phyloP scores from a whole-genome alignment of 2,888 invertebrate species.

The Pterostichus madidus region DNA sequence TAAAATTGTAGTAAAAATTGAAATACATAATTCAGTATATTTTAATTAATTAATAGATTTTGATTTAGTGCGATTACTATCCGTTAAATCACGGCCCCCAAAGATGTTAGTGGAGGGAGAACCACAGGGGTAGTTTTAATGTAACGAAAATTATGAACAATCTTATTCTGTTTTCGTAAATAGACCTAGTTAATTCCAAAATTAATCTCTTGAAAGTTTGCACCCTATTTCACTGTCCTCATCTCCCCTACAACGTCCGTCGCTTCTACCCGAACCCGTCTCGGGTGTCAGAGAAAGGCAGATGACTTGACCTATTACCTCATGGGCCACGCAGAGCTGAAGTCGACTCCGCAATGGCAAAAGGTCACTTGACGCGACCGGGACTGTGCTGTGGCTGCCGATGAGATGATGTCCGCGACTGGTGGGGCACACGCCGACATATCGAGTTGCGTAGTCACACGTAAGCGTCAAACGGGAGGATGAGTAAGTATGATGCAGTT shows the following conservation, averaged over 20 bases:
- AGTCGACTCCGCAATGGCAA: conserved; percentile 37
- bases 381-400: neutral
- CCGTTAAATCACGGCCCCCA: too few relatives aligned
- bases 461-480: neutral
- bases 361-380: conserved; percentile 70
- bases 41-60: too few relatives aligned
- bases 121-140: too few relatives aligned
- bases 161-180: too few relatives aligned
- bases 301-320: conserved; percentile 71
- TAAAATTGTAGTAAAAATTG: too few relatives aligned
- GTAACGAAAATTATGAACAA: too few relatives aligned
- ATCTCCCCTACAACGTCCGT: conserved; percentile 12
- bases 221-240: too few relatives aligned
- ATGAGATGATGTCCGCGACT: conserved; percentile 17
- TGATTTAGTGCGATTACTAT: too few relatives aligned
- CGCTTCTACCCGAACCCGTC: conserved; percentile 8
- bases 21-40: too few relatives aligned
- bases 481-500: conserved; percentile 42
- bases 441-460: neutral
- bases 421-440: neutral
- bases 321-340: conserved; percentile 65
- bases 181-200: too few relatives aligned
- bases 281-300: conserved; percentile 70
- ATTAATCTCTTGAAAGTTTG: too few relatives aligned
- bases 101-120: too few relatives aligned